Base-by-base conservation (phyloP, 2,888 invertebrate genomes). In the Sinodicranocentrus sp. region DNA sequence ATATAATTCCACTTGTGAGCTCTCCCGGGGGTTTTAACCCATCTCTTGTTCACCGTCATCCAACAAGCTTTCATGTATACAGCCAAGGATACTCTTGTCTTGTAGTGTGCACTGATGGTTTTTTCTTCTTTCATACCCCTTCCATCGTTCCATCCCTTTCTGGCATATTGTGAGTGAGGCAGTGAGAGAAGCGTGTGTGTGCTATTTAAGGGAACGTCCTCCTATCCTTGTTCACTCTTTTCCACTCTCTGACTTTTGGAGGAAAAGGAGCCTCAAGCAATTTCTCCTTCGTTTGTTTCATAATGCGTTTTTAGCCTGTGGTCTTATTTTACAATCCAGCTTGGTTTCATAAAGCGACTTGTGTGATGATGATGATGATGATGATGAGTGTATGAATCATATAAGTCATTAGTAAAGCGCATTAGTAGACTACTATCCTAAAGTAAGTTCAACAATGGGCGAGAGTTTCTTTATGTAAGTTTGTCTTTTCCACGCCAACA, bases 1-100 rank as follows among this genome's bases (percentile, higher is more conserved):
- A 70, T 72, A 77, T 77, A 83, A 83, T 83, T 77, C 83, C 83
- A 82, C 82, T 82, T 76, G 73, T 82, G 82, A 82, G 84, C 73
- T 84, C 78, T 84, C 73, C 72, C 78, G 39, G 63, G 75, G 70
- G 78, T 67, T 79, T 57, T 54, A 63, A 63, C 68, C 79, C 68
- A 78, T 70, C 70, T 80, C 67, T 67, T 84, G 54, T 78, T 28
- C 59, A 63, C 48, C 25, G 26, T 67, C 33, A 25, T 2, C 15
- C 23, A 52, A n/a, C 13, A 6, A 8, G 10, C 39, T 28, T 63
- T 63, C 13, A 13, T n/a, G n/a, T n/a, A n/a, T n/a, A n/a, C n/a
- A n/a, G n/a, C n/a, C n/a, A n/a, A n/a, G n/a, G n/a, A n/a, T n/a
- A n/a, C n/a, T n/a, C n/a, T n/a, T n/a, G n/a, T n/a, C n/a, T n/a